phyloP scores from a whole-genome alignment of 2,888 invertebrate species.

The Spodoptera exigua region DNA sequence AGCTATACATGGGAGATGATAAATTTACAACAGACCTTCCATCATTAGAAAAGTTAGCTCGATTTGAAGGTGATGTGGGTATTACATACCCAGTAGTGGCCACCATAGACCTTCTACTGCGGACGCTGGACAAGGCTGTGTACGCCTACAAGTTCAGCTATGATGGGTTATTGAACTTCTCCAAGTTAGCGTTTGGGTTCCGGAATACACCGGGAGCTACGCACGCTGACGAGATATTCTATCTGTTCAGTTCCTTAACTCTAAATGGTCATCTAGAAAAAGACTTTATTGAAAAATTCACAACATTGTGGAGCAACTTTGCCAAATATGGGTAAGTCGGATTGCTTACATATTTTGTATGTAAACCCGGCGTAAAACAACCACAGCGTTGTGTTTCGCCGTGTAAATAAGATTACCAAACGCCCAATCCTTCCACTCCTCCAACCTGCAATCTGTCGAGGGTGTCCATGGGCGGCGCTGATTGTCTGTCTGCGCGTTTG shows the following conservation, averaged over 20 bases:
- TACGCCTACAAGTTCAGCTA: constrained; percentile 77
- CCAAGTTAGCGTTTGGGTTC: constrained; percentile 72
- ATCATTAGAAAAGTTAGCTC: constrained; percentile 70
- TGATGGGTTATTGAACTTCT: constrained; percentile 79
- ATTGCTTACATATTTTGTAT: constrained; percentile 10
- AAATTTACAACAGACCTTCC: constrained; percentile 71
- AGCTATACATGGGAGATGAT: constrained; percentile 81
- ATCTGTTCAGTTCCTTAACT: constrained; percentile 75
- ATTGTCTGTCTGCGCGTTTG: too few species aligned
- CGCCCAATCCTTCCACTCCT: too few species aligned
- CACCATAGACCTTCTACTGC: constrained; percentile 71
- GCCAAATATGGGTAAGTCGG: constrained; percentile 78
- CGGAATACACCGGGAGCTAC: constrained; percentile 75
- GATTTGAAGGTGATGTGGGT: constrained; percentile 77
- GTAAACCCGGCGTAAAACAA: not conserved
- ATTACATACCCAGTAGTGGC: constrained; percentile 75
- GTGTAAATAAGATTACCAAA: too few species aligned
- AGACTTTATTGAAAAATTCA: constrained; percentile 71
- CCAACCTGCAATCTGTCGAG: too few species aligned
- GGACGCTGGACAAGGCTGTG: constrained; percentile 66
- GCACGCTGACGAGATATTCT: constrained; percentile 85
- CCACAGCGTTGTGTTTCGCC: too few species aligned
- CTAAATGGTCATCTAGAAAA: constrained; percentile 63
- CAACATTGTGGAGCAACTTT: constrained; percentile 82
- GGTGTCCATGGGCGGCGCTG: too few species aligned